Percentiles rank a stretch among this genome's conserved stretches.
These are phyloP conservation scores for Corbicula japonica DNA, from an alignment of 2,888 invertebrate species.

Conservation along the genomic window DNA sequence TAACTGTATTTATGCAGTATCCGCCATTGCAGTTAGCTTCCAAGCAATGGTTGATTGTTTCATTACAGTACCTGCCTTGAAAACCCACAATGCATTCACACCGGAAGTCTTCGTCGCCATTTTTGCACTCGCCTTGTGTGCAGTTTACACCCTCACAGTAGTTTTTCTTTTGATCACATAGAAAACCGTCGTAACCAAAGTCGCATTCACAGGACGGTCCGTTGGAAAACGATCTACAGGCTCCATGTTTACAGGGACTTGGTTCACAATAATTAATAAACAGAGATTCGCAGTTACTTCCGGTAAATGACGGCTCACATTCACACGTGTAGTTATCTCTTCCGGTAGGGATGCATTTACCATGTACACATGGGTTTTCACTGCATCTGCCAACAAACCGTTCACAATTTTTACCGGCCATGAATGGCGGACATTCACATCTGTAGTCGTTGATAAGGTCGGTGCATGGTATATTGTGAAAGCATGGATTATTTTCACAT, in stretches of 20 bases:
- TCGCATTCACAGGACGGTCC: slow-evolving; percentile 49
- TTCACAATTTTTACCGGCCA: slow-evolving; percentile 66
- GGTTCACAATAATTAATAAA: slow-evolving; percentile 52
- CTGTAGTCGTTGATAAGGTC: slow-evolving; percentile 63
- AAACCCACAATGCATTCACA: slow-evolving; percentile 48
- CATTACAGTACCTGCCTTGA: slow-evolving; percentile 46
- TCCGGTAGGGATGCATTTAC: slow-evolving; percentile 52
- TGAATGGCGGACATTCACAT: slow-evolving; percentile 60
- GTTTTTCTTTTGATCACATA: slow-evolving; percentile 46
- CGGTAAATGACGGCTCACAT: slow-evolving; percentile 60
- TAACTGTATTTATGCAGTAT: slow-evolving; percentile 52
- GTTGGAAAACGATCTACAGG: slow-evolving; percentile 41
- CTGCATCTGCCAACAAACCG: slow-evolving; percentile 58
- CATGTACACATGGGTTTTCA: slow-evolving; percentile 59
- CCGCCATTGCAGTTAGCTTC: slow-evolving; percentile 47
- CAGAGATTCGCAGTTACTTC: slow-evolving; percentile 53
- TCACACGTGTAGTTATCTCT: slow-evolving; percentile 60
- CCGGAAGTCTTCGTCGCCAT: slow-evolving; percentile 27
- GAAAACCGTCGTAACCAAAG: slow-evolving; percentile 43
- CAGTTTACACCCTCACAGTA: slow-evolving; percentile 53
- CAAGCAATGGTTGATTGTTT: slow-evolving; percentile 49
- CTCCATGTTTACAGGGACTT: slow-evolving; percentile 62
- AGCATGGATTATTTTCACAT: slow-evolving; percentile 61
- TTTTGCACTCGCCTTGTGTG: slow-evolving; percentile 59
- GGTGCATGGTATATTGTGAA: slow-evolving; percentile 57